Evolutionary conservation across 1,140 invertebrate species (phyloP).

Genomic region (Calliphora vicina): DNA sequence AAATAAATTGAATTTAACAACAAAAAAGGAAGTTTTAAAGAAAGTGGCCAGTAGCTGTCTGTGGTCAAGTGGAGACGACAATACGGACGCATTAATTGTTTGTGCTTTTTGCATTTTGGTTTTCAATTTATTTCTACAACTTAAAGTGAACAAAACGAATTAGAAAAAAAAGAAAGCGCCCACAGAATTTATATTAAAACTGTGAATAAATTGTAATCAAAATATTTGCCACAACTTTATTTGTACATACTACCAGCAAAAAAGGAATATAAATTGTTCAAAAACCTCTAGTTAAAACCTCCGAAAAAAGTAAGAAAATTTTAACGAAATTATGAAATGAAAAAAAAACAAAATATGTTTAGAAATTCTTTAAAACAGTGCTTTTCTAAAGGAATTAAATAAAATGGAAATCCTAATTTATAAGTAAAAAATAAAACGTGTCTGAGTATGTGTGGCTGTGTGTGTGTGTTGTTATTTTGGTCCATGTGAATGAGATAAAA

Average conservation of each 20-base stretch:
- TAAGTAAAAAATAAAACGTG: no score
- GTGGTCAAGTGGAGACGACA: neutral
- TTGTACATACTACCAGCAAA: no score
- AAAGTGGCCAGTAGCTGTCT: neutral
- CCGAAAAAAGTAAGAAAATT: neutral
- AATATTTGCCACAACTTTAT: no score
- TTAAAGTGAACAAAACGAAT: neutral
- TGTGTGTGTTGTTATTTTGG: no score
- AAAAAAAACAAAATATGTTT: neutral
- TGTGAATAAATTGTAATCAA: no score
- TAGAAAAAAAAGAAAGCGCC: neutral
- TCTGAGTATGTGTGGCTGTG: no score
- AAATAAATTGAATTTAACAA: neutral
- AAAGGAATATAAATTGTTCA: neutral
- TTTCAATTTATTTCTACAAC: neutral
- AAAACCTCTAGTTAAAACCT: no score
- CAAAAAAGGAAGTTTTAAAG: slow-evolving; percentile 32
- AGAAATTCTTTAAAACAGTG: neutral
- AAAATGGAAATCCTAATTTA: no score
- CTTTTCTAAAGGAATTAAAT: neutral
- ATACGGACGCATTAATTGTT: neutral
- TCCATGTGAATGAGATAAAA: no score
- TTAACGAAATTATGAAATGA: no score
- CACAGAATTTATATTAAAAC: neutral
- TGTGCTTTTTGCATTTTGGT: neutral